Evolutionary conservation across 2,888 invertebrate genomes (phyloP).

Genomic region (Sinelater perroti): DNA sequence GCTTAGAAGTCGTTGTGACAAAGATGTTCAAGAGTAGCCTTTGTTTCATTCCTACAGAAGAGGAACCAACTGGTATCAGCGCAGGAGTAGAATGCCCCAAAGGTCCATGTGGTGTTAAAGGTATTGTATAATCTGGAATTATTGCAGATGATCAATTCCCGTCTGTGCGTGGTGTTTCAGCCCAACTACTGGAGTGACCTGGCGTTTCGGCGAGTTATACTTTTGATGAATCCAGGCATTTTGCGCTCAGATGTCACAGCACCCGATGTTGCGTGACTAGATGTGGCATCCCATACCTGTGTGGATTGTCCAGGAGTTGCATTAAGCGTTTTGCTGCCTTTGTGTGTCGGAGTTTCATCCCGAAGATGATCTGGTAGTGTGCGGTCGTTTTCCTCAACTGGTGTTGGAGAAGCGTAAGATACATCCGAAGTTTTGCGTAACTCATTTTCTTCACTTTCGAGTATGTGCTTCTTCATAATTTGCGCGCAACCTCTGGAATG

Average conservation of each 20-base stretch:
- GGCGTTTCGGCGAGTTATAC: constrained; percentile 90
- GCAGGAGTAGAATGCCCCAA: constrained; percentile 70
- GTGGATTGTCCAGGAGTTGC: constrained; percentile 91
- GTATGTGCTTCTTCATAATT: constrained; percentile 95
- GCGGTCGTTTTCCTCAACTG: constrained; percentile 82
- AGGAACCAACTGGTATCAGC: constrained; percentile 84
- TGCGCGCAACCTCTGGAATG: constrained; percentile 94
- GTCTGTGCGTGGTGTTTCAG: constrained; percentile 97
- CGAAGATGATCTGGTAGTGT: constrained; percentile 84
- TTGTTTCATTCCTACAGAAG: constrained; percentile 92
- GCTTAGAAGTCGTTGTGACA: constrained; percentile 99
- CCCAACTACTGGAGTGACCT: constrained; percentile 94
- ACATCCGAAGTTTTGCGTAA: constrained; percentile 71
- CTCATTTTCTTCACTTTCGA: constrained; percentile 91
- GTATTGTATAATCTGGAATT: constrained; percentile 69
- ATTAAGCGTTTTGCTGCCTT: constrained; percentile 83
- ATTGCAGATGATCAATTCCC: constrained; percentile 71
- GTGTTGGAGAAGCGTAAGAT: constrained; percentile 70
- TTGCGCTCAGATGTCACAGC: constrained; percentile 85
- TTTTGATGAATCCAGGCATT: constrained; percentile 79
- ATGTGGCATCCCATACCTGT: constrained; percentile 96
- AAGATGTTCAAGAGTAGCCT: constrained; percentile 96
- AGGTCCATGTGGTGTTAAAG: constrained; percentile 76
- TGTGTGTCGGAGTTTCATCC: constrained; percentile 95
- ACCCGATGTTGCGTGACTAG: constrained; percentile 89